These are phyloP conservation scores for Polypedilum pembai DNA, from an alignment of 1,140 invertebrate genomes.

Conservation along the genomic window DNA sequence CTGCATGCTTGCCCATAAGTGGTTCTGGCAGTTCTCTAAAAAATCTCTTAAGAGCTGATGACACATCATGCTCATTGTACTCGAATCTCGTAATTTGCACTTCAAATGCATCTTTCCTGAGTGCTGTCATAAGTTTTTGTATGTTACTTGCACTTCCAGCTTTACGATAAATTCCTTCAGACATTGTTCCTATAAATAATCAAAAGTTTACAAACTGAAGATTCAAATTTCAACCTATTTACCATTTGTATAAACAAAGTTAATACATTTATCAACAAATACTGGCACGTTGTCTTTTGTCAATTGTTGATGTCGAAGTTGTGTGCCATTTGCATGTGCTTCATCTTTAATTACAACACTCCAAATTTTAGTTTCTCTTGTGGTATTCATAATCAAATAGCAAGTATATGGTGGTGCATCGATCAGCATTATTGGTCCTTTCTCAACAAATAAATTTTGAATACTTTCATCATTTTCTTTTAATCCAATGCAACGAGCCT, in stretches of 20 bases:
- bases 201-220: conserved; percentile 3
- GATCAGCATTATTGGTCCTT: conserved; percentile 55
- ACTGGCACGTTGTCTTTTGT: conserved; percentile 79
- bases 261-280: conserved; percentile 83
- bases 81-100: conserved; percentile 66
- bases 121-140: conserved; percentile 60
- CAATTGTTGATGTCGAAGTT: conserved; percentile 73
- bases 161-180: conserved; percentile 78
- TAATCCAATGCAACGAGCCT: conserved; percentile 68
- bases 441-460: conserved; percentile 48
- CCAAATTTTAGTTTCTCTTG: conserved; percentile 61
- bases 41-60: conserved; percentile 74
- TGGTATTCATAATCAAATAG: conserved; percentile 62
- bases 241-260: conserved; percentile 79
- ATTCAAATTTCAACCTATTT: conserved; percentile 31
- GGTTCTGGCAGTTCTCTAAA: conserved; percentile 71
- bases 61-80: conserved; percentile 78
- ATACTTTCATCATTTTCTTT: conserved; percentile 48
- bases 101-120: conserved; percentile 72
- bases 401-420: conserved; percentile 56
- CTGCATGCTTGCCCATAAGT: conserved; percentile 50
- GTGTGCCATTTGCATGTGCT: conserved; percentile 65
- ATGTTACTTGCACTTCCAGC: conserved; percentile 70
- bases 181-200: conserved; percentile 57
- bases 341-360: conserved; percentile 62